phyloP scores from a whole-genome alignment of 2,797 vertebrate species.

The Propithecus deckenii region DNA sequence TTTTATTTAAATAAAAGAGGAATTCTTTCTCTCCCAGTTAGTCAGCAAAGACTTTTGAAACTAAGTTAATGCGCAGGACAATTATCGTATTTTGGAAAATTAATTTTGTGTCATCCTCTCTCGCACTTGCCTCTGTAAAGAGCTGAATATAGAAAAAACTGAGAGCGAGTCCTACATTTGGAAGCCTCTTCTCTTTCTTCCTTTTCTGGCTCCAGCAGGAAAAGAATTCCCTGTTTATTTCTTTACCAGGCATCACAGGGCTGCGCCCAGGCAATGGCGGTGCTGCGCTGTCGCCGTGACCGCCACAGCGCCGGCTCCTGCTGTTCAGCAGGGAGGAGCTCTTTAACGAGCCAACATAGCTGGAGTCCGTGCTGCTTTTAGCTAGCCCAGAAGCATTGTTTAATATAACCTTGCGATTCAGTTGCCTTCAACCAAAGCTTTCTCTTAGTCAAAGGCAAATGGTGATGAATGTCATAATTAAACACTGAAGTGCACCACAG shows the following conservation, averaged over 20 bases:
- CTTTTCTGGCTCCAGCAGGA: slow-evolving; percentile 39
- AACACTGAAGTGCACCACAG: slow-evolving; percentile 47
- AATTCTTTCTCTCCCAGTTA: not conserved
- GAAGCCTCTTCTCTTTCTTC: slow-evolving; percentile 32
- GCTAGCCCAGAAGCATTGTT: slow-evolving; percentile 72
- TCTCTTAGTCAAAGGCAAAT: slow-evolving; percentile 66
- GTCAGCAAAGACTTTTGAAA: not conserved
- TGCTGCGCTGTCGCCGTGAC: slow-evolving; percentile 18
- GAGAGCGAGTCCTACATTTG: rapidly evolving
- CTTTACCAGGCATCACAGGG: slow-evolving; percentile 57
- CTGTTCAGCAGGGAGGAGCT: slow-evolving; percentile 69
- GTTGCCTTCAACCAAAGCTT: slow-evolving; percentile 77
- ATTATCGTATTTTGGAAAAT: not conserved
- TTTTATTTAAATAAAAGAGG: not conserved
- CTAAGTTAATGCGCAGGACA: not conserved
- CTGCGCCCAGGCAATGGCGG: slow-evolving; percentile 34
- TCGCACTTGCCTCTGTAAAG: not conserved
- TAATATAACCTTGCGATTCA: slow-evolving; percentile 73
- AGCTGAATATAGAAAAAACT: not conserved
- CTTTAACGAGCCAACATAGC: slow-evolving; percentile 67
- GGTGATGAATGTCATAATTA: slow-evolving; percentile 81
- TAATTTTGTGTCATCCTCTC: not conserved
- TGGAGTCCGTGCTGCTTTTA: slow-evolving; percentile 78
- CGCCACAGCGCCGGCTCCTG: slow-evolving; percentile 65
- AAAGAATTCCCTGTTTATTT: slow-evolving; percentile 58